Percentiles rank a stretch among this genome's conserved stretches.
These are phyloP conservation scores for Pogonomyrmex californicus DNA, from an alignment of 1,140 invertebrate genomes.

Conservation along the genomic window DNA sequence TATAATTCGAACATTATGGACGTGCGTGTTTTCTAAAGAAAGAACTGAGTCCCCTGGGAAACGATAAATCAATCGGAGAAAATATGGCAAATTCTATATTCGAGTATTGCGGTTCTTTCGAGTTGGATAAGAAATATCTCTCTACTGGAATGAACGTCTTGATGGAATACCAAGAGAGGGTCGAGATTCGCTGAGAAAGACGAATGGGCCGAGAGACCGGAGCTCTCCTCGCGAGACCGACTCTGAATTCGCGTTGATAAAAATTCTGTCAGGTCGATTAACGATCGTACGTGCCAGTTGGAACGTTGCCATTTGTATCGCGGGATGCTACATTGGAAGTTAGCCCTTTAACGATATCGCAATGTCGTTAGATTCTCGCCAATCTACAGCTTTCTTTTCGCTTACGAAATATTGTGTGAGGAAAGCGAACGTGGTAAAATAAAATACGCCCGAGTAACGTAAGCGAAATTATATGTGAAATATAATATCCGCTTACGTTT, in stretches of 20 bases:
- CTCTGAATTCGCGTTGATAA: constrained; percentile 55
- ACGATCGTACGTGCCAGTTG: constrained; percentile 66
- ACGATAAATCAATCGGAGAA: constrained; percentile 25
- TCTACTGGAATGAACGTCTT: constrained; percentile 21
- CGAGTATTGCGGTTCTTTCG: not conserved
- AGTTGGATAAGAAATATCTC: constrained; percentile 41
- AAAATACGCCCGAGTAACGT: not conserved
- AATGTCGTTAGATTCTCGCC: constrained; percentile 37
- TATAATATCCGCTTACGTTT: not conserved
- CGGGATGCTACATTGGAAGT: constrained; percentile 43
- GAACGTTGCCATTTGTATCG: constrained; percentile 60
- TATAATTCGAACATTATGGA: not conserved
- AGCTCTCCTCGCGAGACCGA: constrained; percentile 46
- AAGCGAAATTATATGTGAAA: not conserved
- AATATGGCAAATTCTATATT: constrained; percentile 16
- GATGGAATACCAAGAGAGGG: constrained; percentile 30
- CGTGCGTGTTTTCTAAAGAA: not conserved
- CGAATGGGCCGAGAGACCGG: constrained; percentile 17
- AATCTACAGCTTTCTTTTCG: constrained; percentile 6
- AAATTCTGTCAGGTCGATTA: constrained; percentile 66
- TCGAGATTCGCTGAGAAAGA: constrained; percentile 50
- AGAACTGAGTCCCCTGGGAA: not conserved
- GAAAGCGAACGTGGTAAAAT: not conserved
- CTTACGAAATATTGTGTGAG: constrained; percentile 18
- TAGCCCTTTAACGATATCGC: constrained; percentile 29